Conservation (phyloP, 2,888 invertebrate genomes). For the Microplitis manilae region DNA sequence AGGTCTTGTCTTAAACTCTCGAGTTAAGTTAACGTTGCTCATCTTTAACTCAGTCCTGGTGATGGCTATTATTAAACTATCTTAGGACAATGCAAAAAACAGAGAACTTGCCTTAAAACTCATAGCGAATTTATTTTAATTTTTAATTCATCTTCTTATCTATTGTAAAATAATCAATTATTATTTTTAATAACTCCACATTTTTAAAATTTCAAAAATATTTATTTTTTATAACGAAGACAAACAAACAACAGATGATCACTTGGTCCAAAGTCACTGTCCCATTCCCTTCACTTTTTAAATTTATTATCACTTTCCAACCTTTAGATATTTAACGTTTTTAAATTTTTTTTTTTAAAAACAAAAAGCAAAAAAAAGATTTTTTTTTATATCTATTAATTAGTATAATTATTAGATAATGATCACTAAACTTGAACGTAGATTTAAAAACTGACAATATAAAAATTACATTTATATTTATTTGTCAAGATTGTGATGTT, state of each 20-base stretch:
- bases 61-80: slow-evolving; percentile 68
- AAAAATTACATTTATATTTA: not conserved
- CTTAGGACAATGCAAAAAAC: slow-evolving; percentile 53
- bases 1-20: not conserved
- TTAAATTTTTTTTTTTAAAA: not conserved
- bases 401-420: not conserved
- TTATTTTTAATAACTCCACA: not conserved
- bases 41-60: slow-evolving; percentile 53
- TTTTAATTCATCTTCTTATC: not conserved
- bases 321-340: not conserved
- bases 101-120: slow-evolving; percentile 52
- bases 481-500: too few relatives aligned
- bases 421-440: not conserved
- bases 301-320: not conserved
- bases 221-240: not conserved
- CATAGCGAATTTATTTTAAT: slow-evolving; percentile 43
- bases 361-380: not conserved
- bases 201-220: not conserved
- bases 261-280: not conserved
- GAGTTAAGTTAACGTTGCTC: not conserved
- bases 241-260: not conserved
- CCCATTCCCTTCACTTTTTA: not conserved
- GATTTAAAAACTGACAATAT: not conserved
- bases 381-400: not conserved
- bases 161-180: not conserved